Evolutionary conservation across 2,888 invertebrate genomes (phyloP).

Genomic region (Anticlea derivata): DNA sequence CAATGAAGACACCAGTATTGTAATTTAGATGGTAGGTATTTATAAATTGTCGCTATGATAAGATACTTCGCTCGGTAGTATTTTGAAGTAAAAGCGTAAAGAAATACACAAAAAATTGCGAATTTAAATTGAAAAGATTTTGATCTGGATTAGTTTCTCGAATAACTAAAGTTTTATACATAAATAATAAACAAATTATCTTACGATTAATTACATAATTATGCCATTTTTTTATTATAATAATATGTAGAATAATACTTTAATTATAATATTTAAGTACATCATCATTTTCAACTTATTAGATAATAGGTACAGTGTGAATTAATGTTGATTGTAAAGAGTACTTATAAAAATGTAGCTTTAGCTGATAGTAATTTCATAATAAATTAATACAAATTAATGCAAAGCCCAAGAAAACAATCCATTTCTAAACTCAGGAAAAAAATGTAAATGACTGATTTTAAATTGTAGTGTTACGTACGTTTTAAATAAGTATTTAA

Average conservation of each 20-base stretch:
- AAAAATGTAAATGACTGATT: slow-evolving; percentile 76
- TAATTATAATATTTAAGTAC: slow-evolving; percentile 13
- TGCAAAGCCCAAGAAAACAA: slow-evolving; percentile 57
- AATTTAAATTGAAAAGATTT: slow-evolving; percentile 2
- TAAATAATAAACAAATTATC: background rate
- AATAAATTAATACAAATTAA: slow-evolving; percentile 8
- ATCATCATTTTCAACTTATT: slow-evolving; percentile 17
- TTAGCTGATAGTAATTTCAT: slow-evolving; percentile 4
- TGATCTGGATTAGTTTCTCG: slow-evolving; percentile 25
- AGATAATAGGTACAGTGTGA: slow-evolving; percentile 5
- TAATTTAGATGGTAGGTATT: slow-evolving; percentile 62
- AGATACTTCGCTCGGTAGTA: slow-evolving; percentile 30
- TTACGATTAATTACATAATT: too few species aligned
- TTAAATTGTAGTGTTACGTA: slow-evolving; percentile 66
- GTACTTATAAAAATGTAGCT: background rate
- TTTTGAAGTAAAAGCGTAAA: slow-evolving; percentile 1
- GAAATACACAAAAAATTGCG: slow-evolving; percentile 1
- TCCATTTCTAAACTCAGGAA: slow-evolving; percentile 37
- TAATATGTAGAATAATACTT: slow-evolving; percentile 19
- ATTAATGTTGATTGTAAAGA: slow-evolving; percentile 3
- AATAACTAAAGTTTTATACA: slow-evolving; percentile 10
- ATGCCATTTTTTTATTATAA: slow-evolving; percentile 26
- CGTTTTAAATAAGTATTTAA: slow-evolving; percentile 57
- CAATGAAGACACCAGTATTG: slow-evolving; percentile 69
- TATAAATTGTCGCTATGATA: slow-evolving; percentile 47